Base-by-base conservation (phyloP, 2,113 vertebrate species). In the Misgurnus anguillicaudatus region DNA sequence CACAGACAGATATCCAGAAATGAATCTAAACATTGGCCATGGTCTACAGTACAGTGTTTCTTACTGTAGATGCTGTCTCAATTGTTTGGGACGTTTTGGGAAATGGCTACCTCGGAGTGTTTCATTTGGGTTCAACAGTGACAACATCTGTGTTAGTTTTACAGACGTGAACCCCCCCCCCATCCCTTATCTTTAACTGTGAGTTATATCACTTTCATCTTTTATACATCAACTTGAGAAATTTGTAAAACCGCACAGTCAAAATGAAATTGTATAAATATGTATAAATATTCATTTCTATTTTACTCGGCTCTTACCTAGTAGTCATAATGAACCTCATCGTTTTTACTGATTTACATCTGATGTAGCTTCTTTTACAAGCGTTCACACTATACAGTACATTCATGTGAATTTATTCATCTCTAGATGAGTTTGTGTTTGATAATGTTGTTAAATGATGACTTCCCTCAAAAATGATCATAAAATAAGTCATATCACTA, bases 61-160 rank as follows among this genome's bases (percentile, higher is more conserved):
- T 58, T 24, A 21, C 39, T 41, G 45, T 51, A 75, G 82, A 67
- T 66, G 63, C 31, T 87, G 63, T 87, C 86, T 86, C 78, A 83
- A 84, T 87, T 83, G 64, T 74, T 80, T 39, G 80, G 74, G 86
- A 84, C 82, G 77, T 75, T 84, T 89, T 87, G 80, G 82, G 90
- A 88, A 87, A 86, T 83, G 88, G 87, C 91, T 93, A 92, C 90
- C 91, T 92, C 91, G 86, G 88, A 83, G 77, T 83, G 87, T 86
- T 69, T 31, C 7, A 51, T 68, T 88, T 83, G 86, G 31, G 16
- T 31, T 31, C n/a, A 69, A 51, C 68, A 10, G 71, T 66, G 70
- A 83, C 77, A 51, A 42, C 41, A 42, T 42, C 41, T 3, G 41
- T 42, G 9, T 42, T 42, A 42, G 24, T 31, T 31, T 31, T 31